Evolutionary conservation across 2,888 invertebrate species (phyloP), one percentile per base, ranked within the genome.

Genomic region (Stenodema calcarata): DNA sequence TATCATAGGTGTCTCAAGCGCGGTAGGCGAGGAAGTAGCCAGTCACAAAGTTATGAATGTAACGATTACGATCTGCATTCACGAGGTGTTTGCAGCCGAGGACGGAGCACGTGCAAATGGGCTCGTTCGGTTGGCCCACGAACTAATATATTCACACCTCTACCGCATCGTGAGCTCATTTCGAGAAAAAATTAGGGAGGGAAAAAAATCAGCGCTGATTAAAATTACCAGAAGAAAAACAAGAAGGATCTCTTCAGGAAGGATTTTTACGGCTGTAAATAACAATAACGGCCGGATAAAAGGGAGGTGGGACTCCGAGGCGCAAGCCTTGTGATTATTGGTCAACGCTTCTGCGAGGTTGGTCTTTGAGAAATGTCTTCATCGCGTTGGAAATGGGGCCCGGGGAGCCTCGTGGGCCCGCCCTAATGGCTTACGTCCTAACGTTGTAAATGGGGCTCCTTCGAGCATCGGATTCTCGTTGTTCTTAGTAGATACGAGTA

Each of bases 221-320:
- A 62, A 78, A 78, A 78, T 78, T 78, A 78, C 41, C 78, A 16
- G 23, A 14, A 27, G 27, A 78, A 78, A 73, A 54, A 73, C 14
- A 70, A 70, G 30, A 70, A n/a, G n/a, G 41, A 76, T 18, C 75
- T 76, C 75, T 50, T 6, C 50, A 16, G 35, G 50, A 62, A 62
- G 78, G 78, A 44, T 78, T 44, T 62, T 78, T 44, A 78, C 78
- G 78, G 44, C 44, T 78, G 44, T 78, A 78, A 78, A 78, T 78
- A 78, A 78, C 78, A 78, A 78, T 42, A 62, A 23, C 18, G 27
- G 62, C 23, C 18, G 23, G 62, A 62, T 62, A 62, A 62, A 62
- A 50, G n/a, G 62, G 18, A 62, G 62, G 27, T 35, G 11, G 27
- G 62, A 62, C 23, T n/a, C 14, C 50, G 16, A 18, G 62, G 62